These are phyloP conservation scores for Coluber constrictor DNA, from an alignment of 2,797 vertebrate genomes.

Conservation along the genomic window DNA sequence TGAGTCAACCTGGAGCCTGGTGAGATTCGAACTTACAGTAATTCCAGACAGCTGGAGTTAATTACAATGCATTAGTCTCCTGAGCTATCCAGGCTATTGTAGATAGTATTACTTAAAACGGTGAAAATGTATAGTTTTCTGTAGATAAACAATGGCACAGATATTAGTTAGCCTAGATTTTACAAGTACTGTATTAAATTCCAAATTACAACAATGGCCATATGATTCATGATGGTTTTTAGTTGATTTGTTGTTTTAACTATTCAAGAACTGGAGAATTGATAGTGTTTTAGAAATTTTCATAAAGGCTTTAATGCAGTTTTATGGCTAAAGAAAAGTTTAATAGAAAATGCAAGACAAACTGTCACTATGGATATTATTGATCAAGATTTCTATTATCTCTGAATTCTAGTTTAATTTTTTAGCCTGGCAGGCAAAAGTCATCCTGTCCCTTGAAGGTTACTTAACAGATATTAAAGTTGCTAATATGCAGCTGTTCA, in stretches of 20 bases:
- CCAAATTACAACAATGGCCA: background rate
- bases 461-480: constrained; percentile 56
- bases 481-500: constrained; percentile 48
- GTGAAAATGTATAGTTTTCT: background rate
- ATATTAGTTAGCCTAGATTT: background rate
- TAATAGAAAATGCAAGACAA: constrained; percentile 40
- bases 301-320: background rate
- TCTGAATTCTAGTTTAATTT: constrained; percentile 35
- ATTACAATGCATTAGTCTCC: too few species aligned
- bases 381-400: constrained; percentile 47
- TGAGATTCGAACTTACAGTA: too few species aligned
- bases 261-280: background rate
- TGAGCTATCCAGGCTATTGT: background rate
- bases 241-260: background rate
- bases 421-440: constrained; percentile 19
- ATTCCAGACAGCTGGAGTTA: too few species aligned
- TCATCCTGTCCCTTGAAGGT: constrained; percentile 33
- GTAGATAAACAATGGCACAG: background rate
- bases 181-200: background rate
- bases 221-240: background rate
- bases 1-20: too few species aligned
- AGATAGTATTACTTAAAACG: background rate
- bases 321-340: constrained; percentile 20
- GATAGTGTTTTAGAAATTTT: background rate
- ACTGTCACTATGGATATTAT: constrained; percentile 40